Conservation (phyloP, 2,113 vertebrate species). For the Toxotes chatareus region DNA sequence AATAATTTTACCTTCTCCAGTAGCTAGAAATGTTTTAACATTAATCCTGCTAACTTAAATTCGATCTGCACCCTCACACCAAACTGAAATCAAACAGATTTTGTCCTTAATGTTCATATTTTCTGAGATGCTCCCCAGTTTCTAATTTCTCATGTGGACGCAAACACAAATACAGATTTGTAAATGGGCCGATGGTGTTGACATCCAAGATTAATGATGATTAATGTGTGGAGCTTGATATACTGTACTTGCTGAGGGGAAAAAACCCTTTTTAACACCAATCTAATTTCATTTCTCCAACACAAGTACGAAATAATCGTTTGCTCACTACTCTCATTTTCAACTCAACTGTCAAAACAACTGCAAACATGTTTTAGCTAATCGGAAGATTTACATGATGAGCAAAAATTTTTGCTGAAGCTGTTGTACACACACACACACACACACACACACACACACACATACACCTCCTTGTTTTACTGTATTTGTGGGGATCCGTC, state of each 20-base stretch:
- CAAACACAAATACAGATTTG: constrained; percentile 2
- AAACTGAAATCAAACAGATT: constrained; percentile 8
- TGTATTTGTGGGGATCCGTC: too few relatives aligned
- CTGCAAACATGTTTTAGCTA: constrained; percentile 16
- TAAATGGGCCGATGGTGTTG: constrained; percentile 15
- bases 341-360: constrained; percentile 47
- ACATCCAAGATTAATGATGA: constrained; percentile 29
- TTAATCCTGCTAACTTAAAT: neutral
- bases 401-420: constrained; percentile 18
- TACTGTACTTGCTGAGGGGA: constrained; percentile 23
- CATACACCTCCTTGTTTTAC: neutral
- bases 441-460: constrained; percentile 17
- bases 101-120: neutral
- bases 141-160: constrained; percentile 21
- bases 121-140: neutral
- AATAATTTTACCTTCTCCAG: neutral
- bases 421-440: constrained; percentile 16
- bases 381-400: constrained; percentile 21
- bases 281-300: constrained; percentile 29
- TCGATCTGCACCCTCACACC: neutral
- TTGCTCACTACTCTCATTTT: constrained; percentile 38
- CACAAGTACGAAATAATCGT: constrained; percentile 21
- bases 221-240: constrained; percentile 23
- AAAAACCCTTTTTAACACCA: constrained; percentile 27
- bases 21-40: neutral